Evolutionary conservation across 1,140 invertebrate genomes (phyloP), one percentile per base, ranked within the genome.

Genomic region (Drosophila bipectinata): DNA sequence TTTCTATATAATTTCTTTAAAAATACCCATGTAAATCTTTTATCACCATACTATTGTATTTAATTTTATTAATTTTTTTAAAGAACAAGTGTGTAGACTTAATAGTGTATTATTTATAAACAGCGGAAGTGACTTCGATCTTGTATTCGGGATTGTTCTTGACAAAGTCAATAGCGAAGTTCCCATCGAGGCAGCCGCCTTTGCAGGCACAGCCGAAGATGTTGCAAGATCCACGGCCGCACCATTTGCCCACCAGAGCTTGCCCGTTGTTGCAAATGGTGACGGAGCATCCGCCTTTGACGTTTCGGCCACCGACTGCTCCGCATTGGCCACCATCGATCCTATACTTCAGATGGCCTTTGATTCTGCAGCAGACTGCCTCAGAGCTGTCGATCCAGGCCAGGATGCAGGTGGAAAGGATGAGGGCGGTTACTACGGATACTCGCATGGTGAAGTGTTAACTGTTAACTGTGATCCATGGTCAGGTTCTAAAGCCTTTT

Each of bases 231-330:
- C 58, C 63, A 1, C 24, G 26, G 4, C 63, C 63, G 24, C 67
- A 67, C 4, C 39, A 53, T 0, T 12, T 28, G 28, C 62, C 67
- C 41, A 67, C 53, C 18, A 67, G 6, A 15, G 62, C 24, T 15
- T 49, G 24, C 3, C 63, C 63, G 21, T 67, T 52, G 59, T 14
- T 32, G 14, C 67, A 71, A 18, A 71, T 67, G 26, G 18, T 49
- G 6, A 67, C 14, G 12, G 3, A 6, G n/a, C 49, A 69, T 24
- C 26, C n/a, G 3, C 1, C 4, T 3, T 32, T 34, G 18, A 4
- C 26, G 0, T 15, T 4, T 1, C 24, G 18, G 18, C 58, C 63
- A 0, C 63, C 63, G 21, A 52, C 63, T 8, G n/a, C 34, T 26
- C 59, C 63, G 9, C 63, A 63, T 3, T 49, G 26, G 9, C 7